Conservation (phyloP, 2,113 vertebrate species). For the Archocentrus centrarchus region DNA sequence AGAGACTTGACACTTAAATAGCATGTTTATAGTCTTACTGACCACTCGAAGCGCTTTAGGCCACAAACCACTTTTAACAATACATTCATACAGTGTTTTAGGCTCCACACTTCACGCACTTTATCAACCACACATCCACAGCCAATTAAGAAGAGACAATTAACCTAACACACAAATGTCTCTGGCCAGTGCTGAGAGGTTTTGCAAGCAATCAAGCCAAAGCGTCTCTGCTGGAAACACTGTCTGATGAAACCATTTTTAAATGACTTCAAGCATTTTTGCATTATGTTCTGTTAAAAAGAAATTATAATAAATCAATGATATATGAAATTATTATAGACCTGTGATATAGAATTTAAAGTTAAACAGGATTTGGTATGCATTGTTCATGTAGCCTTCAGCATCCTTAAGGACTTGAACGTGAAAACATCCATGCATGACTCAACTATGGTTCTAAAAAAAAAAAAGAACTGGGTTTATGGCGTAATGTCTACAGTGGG, state of each 20-base stretch:
- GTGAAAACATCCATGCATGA: slow-evolving; percentile 32
- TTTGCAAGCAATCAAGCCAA: background rate
- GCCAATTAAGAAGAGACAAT: background rate
- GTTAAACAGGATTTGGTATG: background rate
- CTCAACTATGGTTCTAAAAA: slow-evolving; percentile 30
- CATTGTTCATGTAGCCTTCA: background rate
- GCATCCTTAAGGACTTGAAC: background rate
- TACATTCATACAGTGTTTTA: background rate
- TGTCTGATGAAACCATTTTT: background rate
- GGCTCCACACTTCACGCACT: background rate
- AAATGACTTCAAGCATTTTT: background rate
- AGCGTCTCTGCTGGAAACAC: background rate
- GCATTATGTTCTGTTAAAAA: too few species aligned
- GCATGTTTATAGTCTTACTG: background rate
- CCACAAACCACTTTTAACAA: background rate
- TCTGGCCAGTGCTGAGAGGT: background rate
- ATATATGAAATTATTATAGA: too few species aligned
- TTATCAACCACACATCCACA: background rate
- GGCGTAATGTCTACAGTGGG: slow-evolving; percentile 31
- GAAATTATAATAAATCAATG: too few species aligned
- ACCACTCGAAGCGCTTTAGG: background rate
- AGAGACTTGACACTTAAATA: background rate
- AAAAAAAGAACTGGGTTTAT: background rate
- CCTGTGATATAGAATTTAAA: background rate
- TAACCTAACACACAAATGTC: background rate